phyloP scores from a whole-genome alignment of 92 coral and sea anemone genomes.

The Ricordea florida region DNA sequence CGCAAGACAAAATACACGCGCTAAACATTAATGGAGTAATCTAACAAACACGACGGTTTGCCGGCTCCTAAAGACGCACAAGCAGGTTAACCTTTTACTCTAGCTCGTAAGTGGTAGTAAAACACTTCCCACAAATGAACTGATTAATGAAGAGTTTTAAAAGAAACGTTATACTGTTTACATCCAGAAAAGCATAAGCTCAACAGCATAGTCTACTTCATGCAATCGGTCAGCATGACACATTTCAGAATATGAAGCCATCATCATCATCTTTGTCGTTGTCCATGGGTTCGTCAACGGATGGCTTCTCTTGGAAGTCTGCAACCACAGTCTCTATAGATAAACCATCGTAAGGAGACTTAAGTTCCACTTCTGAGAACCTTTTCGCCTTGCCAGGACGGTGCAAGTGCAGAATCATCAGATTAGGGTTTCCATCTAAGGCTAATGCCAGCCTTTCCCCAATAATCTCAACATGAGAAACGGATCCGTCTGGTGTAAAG shows the following conservation, averaged over 20 bases:
- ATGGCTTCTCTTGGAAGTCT: conserved; percentile 41
- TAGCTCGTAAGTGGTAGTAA: too few species aligned
- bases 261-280: conserved; percentile 72
- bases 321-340: conserved; percentile 14
- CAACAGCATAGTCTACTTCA: too few species aligned
- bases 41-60: too few species aligned
- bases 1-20: too few species aligned
- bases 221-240: background rate
- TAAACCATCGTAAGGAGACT: conserved; percentile 53
- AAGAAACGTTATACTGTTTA: too few species aligned
- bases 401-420: conserved; percentile 62
- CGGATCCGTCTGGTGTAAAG: conserved; percentile 68
- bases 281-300: conserved; percentile 60
- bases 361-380: background rate
- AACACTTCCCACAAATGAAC: too few species aligned
- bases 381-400: conserved; percentile 18
- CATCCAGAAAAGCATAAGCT: too few species aligned
- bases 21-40: too few species aligned
- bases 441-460: conserved; percentile 71
- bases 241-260: background rate
- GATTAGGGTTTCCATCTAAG: conserved; percentile 67
- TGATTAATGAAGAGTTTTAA: too few species aligned
- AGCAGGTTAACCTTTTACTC: too few species aligned
- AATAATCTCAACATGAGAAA: conserved; percentile 48
- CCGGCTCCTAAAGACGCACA: too few species aligned